Conservation (phyloP, 2,113 vertebrate genomes). For the Nerophis lumbriciformis region DNA sequence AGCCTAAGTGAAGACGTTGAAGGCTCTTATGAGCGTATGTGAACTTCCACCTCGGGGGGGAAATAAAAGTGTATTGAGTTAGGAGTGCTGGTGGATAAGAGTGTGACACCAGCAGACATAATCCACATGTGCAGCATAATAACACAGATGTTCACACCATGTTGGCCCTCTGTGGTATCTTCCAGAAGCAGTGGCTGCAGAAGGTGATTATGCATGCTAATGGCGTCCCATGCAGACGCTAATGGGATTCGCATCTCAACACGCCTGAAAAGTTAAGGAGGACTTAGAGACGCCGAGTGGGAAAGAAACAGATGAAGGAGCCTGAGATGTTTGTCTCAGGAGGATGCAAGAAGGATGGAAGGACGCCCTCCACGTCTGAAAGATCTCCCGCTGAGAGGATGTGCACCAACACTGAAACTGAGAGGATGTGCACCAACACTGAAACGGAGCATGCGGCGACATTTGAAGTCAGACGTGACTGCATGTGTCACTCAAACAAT, state of each 20-base stretch:
- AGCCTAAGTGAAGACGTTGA: too few species aligned
- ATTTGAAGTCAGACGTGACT: too few species aligned
- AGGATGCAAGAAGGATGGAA: neutral
- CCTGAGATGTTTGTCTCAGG: neutral
- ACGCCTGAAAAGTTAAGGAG: slow-evolving; percentile 8
- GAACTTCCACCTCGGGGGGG: too few species aligned
- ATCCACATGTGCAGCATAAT: neutral
- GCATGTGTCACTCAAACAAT: too few species aligned
- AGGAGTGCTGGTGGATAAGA: too few species aligned
- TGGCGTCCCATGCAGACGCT: slow-evolving; percentile 5
- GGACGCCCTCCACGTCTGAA: too few species aligned
- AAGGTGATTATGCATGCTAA: slow-evolving; percentile 9
- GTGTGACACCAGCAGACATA: neutral
- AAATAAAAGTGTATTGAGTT: too few species aligned
- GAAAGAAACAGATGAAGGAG: neutral
- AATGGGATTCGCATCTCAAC: slow-evolving; percentile 5
- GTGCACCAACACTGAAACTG: too few species aligned
- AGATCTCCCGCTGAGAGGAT: neutral
- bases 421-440: too few species aligned
- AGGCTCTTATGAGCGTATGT: too few species aligned
- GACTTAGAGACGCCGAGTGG: slow-evolving; percentile 1
- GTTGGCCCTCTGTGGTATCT: neutral
- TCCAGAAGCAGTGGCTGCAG: neutral
- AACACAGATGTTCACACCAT: slow-evolving; percentile 3
- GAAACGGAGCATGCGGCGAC: too few species aligned